These are phyloP conservation scores for Pyrrhia umbra DNA, from an alignment of 2,888 invertebrate genomes.

Conservation along the genomic window DNA sequence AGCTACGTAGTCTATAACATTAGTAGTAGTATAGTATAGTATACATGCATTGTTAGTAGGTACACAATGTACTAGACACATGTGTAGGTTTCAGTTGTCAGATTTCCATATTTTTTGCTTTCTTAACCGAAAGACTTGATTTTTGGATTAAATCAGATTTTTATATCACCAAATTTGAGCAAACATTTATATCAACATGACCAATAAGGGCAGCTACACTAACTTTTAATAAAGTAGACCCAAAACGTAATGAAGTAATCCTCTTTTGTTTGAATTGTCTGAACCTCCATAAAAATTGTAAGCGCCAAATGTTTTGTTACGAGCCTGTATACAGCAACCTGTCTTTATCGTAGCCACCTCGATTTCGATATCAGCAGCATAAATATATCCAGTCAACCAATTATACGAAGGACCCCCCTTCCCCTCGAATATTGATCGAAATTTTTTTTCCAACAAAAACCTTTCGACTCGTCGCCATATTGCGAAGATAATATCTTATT, in stretches of 20 bases:
- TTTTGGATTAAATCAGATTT: no score
- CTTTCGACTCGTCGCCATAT: constrained; percentile 78
- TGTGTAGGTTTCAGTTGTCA: no score
- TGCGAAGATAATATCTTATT: constrained; percentile 80
- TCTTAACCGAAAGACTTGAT: no score
- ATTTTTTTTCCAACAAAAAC: constrained; percentile 81
- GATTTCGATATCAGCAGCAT: constrained; percentile 76
- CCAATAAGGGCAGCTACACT: no score
- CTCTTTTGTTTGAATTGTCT: constrained; percentile 16
- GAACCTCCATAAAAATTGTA: constrained; percentile 44
- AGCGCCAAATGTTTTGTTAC: constrained; percentile 64
- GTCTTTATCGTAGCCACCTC: constrained; percentile 57
- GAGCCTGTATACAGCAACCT: constrained; percentile 69
- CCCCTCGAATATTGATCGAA: constrained; percentile 85
- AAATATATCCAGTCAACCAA: constrained; percentile 81
- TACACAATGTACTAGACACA: no score
- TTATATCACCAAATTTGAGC: no score
- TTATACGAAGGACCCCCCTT: constrained; percentile 78
- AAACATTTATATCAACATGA: no score
- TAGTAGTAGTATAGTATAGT: no score
- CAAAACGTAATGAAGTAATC: constrained; percentile 14
- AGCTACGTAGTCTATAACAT: no score
- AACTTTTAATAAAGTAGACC: no score
- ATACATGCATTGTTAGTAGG: no score
- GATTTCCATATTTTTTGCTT: no score